These are phyloP conservation scores for Cepphus grylle DNA, from an alignment of 2,113 vertebrate species.

Conservation along the genomic window DNA sequence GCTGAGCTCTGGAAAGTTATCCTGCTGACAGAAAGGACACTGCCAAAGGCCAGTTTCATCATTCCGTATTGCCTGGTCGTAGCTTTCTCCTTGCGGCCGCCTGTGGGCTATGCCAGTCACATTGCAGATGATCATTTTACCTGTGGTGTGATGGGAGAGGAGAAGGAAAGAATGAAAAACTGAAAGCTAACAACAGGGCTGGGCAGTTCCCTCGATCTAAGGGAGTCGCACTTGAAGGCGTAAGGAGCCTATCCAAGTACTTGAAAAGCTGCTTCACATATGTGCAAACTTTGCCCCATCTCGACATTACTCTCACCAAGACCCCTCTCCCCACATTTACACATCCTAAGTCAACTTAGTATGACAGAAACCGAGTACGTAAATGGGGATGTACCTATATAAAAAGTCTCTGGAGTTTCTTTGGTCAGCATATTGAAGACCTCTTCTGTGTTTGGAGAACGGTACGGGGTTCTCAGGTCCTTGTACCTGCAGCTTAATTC, in stretches of 20 bases:
- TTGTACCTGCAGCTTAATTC: slow-evolving; percentile 98
- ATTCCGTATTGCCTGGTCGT: slow-evolving; percentile 96
- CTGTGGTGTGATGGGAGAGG: slow-evolving; percentile 55
- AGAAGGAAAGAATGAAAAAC: neutral
- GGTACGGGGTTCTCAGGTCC: slow-evolving; percentile 90
- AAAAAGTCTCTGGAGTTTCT: slow-evolving; percentile 98
- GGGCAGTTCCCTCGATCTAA: neutral
- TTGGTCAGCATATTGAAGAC: slow-evolving; percentile 98
- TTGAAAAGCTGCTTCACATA: neutral
- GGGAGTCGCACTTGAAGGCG: neutral
- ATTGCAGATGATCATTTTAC: slow-evolving; percentile 94
- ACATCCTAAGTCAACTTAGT: neutral
- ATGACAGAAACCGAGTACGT: neutral
- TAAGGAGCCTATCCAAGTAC: neutral
- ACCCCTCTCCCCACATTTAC: neutral
- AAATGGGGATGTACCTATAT: slow-evolving; percentile 81
- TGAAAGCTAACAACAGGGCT: neutral
- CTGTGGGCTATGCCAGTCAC: slow-evolving; percentile 97
- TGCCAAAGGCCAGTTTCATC: slow-evolving; percentile 96
- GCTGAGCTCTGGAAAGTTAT: slow-evolving; percentile 97
- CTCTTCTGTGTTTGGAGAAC: slow-evolving; percentile 94
- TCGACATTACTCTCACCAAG: neutral
- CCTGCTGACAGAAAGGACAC: slow-evolving; percentile 98
- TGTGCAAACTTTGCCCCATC: neutral
- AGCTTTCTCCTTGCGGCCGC: slow-evolving; percentile 95